Evolutionary conservation across 1,140 invertebrate genomes (phyloP).

Genomic region (Mylabris phalerata): DNA sequence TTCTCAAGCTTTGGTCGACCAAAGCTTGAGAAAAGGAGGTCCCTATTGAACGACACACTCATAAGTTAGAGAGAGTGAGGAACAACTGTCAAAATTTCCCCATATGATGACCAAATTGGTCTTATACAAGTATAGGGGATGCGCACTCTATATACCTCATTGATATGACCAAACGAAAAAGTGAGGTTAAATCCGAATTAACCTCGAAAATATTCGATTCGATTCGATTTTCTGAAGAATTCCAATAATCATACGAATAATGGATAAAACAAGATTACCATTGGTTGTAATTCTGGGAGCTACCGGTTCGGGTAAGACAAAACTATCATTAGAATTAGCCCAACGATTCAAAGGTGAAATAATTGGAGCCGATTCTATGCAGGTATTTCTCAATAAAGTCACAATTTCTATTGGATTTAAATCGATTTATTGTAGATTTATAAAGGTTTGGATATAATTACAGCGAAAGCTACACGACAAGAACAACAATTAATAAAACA

Average conservation of each 20-base stretch:
- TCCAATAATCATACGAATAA: conserved; percentile 2
- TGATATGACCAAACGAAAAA: too few relatives aligned
- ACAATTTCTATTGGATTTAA: background rate
- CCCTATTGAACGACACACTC: too few relatives aligned
- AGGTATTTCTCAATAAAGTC: conserved; percentile 53
- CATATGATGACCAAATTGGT: too few relatives aligned
- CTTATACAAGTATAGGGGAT: too few relatives aligned
- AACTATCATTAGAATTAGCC: conserved; percentile 87
- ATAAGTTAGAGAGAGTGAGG: too few relatives aligned
- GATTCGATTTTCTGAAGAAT: too few relatives aligned
- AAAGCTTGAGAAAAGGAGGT: too few relatives aligned
- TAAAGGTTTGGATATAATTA: conserved; percentile 88
- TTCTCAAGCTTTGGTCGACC: too few relatives aligned
- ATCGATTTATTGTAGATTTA: conserved; percentile 64
- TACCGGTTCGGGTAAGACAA: conserved; percentile 96
- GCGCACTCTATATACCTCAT: too few relatives aligned
- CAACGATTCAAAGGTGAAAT: conserved; percentile 88
- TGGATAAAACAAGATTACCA: conserved; percentile 43
- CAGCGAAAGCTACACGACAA: conserved; percentile 86
- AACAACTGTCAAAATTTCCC: too few relatives aligned
- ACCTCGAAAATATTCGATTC: too few relatives aligned
- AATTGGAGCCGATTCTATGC: conserved; percentile 98
- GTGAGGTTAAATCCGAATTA: too few relatives aligned
- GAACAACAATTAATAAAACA: conserved; percentile 73
- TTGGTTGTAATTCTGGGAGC: conserved; percentile 88